Evolutionary conservation across 2,113 vertebrate genomes (phyloP).

Genomic region (zebrafish (Danio rerio)): GRCz12tu NC_133200.1:6624001-6624500

Average conservation of each 20-base stretch:
- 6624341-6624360: conserved; percentile 28
- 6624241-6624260: background rate
- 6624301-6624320: conserved; percentile 2
- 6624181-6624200: too few relatives aligned
- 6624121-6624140: too few relatives aligned
- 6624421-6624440: background rate
- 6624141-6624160: too few relatives aligned
- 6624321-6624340: conserved; percentile 44
- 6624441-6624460: conserved; percentile 25
- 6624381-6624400: conserved; percentile 12
- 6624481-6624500: conserved; percentile 10
- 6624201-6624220: too few relatives aligned
- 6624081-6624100: too few relatives aligned
- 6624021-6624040: too few relatives aligned
- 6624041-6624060: too few relatives aligned
- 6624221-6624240: background rate
- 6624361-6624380: conserved; percentile 16
- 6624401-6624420: background rate
- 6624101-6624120: too few relatives aligned
- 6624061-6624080: too few relatives aligned
- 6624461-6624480: background rate
- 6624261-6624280: conserved; percentile 3
- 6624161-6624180: too few relatives aligned
- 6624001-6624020: too few relatives aligned
- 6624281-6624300: conserved; percentile 42